Base-by-base conservation (phyloP, 2,888 invertebrate genomes). In the Proisotoma minuta region DNA sequence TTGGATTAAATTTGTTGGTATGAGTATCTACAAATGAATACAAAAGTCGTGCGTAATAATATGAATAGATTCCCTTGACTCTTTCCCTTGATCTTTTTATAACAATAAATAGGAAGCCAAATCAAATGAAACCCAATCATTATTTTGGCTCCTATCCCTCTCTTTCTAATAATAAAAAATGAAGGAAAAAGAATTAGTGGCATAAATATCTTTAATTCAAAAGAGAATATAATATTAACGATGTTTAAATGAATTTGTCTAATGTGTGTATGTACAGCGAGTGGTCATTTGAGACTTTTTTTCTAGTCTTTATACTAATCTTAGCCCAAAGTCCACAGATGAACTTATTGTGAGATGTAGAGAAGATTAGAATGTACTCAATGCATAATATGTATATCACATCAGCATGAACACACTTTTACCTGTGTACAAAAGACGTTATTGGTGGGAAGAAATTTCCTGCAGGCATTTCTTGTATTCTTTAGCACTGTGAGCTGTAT, bases 391-490 rank as follows among this genome's bases (percentile, higher is more conserved):
- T 10, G 34, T 34, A 15, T 34, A 15, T 34, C 34, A 34, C 8
- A 10, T 8, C 34, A 34, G 34, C 34, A 34, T 34, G 34, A 15
- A 8, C 34, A 34, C 8, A 34, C 34, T 47, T 47, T n/a, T 47
- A 47, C 20, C 47, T 47, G 18, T 15, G 20, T 18, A 47, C 23
- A 24, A 50, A 50, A 24, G 18, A 20, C 15, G 15, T 27, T 53
- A n/a, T 39, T 48, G 47, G 34, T 62, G 62, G 62, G 62, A 62
- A 62, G 62, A 53, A 54, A 48, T 49, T 29, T 52, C 62, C 62
- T 62, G 39, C 23, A 59, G 62, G 62, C 59, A 51, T 57, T 47
- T 57, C 56, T 60, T 47, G n/a, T 43, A 39, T 49, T 24, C 49
- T 23, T 24, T 49, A 49, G 12, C 49, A 49, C 49, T 3, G n/a